Base-by-base conservation (phyloP, 2,797 vertebrate genomes). In the Macroramphosus scolopax region DNA sequence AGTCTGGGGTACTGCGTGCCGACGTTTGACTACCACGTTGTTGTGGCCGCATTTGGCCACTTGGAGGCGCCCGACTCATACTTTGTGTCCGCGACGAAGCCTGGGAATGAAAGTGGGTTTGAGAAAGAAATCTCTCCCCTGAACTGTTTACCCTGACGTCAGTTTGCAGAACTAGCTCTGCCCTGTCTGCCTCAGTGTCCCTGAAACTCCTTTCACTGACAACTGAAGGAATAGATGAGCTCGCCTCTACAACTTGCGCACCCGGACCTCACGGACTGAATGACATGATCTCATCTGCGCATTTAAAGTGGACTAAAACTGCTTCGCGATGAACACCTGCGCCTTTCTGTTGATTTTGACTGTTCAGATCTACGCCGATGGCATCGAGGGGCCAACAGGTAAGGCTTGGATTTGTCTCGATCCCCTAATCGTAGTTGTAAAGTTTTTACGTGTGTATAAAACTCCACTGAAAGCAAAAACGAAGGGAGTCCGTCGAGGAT, bases 351-450 rank as follows among this genome's bases (percentile, higher is more conserved):
- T 91, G 66, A 83, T 92, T 65, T 80, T 92, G 81, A 78, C 86
- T 34, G 88, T 81, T 48, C 89, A 89, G 56, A 89, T 91, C 71
- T 90, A 89, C 88, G 88, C 88, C 71, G 91, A 92, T 73, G 89
- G 89, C 67, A 90, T 89, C 12, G 91, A 92, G 62, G 89, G 87
- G 67, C 91, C 91, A 87, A 91, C 91, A 91, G 91, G 91, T 91
- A 91, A 90, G 76, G 51, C 38, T 0, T 41, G 0, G 1, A 15
- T 31, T 20, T 33, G 54, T 39, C 14, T 55, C 46, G 12, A 26
- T 42, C 5, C 61, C 36, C 18, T 8, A 2, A 30, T 37, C 51
- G 51, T 42, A 17, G 51, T 14, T 39, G 15, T 17, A 62, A 84
- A 83, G 69, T 78, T 86, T 73, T 5, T 6, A 12, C 20, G 13